phyloP scores from a whole-genome alignment of 2,888 invertebrate genomes.

The Mycogona germanica region DNA sequence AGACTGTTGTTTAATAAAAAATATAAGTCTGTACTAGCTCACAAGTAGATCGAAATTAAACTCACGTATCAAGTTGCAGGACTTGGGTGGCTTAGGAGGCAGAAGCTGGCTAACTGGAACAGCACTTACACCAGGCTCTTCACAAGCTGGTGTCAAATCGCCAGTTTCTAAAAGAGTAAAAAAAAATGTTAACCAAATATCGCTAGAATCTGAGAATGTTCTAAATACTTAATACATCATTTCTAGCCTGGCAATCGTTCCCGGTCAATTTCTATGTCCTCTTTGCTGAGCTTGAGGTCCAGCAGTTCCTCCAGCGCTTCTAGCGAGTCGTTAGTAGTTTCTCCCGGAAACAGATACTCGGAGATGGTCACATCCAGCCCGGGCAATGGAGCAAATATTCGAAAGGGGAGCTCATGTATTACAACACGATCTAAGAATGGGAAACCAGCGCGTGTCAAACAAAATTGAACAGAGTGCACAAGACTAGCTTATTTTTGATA shows the following conservation, averaged over 20 bases:
- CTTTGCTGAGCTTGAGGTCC: constrained; percentile 57
- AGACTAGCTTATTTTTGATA: too few relatives aligned
- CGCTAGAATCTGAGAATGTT: too few relatives aligned
- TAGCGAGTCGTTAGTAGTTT: constrained; percentile 67
- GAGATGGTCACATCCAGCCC: constrained; percentile 55
- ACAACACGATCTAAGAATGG: constrained; percentile 52
- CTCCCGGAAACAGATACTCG: constrained; percentile 85
- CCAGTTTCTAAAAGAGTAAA: background rate
- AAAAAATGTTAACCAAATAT: too few relatives aligned
- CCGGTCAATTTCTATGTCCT: constrained; percentile 54
- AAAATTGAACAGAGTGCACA: too few relatives aligned
- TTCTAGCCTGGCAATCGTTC: constrained; percentile 63
- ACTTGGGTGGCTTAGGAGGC: constrained; percentile 2
- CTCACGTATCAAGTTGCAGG: constrained; percentile 10
- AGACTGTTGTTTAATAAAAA: background rate
- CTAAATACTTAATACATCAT: too few relatives aligned
- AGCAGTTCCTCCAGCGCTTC: constrained; percentile 68
- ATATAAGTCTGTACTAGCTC: background rate
- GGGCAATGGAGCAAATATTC: constrained; percentile 64
- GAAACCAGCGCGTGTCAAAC: constrained; percentile 10
- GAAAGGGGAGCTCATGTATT: constrained; percentile 76
- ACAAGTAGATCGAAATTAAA: background rate
- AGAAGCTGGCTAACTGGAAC: constrained; percentile 1
- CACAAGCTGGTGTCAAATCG: background rate
- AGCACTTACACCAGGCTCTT: background rate